phyloP scores from a whole-genome alignment of 2,888 invertebrate genomes.

The Lasioglossum calceatum region DNA sequence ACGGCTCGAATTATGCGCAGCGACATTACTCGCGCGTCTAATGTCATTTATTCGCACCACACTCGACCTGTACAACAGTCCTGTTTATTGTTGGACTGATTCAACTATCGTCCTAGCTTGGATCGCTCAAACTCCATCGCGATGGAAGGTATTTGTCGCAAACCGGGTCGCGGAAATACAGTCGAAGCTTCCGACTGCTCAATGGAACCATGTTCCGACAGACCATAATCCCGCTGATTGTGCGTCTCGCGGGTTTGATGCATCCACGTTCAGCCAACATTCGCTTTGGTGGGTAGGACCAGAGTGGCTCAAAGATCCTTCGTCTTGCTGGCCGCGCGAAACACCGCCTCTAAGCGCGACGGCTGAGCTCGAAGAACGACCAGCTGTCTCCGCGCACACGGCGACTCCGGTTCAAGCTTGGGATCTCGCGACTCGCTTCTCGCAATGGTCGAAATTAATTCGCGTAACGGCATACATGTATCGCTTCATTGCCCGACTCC shows the following conservation, averaged over 20 bases:
- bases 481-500: neutral
- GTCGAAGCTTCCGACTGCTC: too few relatives aligned
- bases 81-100: too few relatives aligned
- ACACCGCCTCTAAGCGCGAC: neutral
- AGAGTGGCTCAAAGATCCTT: neutral
- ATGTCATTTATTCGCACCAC: too few relatives aligned
- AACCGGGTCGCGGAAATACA: too few relatives aligned
- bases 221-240: too few relatives aligned
- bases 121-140: too few relatives aligned
- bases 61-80: too few relatives aligned
- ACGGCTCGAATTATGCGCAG: too few relatives aligned
- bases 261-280: neutral
- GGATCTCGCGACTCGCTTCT: constrained; percentile 11
- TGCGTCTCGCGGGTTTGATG: too few relatives aligned
- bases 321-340: neutral
- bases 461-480: constrained; percentile 14
- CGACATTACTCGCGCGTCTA: too few relatives aligned
- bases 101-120: too few relatives aligned
- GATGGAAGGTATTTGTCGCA: too few relatives aligned
- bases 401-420: neutral
- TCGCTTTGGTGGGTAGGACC: neutral
- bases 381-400: neutral
- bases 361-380: neutral
- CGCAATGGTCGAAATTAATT: neutral
- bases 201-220: constrained; percentile 1